Evolutionary conservation across 2,113 vertebrate genomes (phyloP).

Genomic region (Hymenochirus boettgeri): DNA sequence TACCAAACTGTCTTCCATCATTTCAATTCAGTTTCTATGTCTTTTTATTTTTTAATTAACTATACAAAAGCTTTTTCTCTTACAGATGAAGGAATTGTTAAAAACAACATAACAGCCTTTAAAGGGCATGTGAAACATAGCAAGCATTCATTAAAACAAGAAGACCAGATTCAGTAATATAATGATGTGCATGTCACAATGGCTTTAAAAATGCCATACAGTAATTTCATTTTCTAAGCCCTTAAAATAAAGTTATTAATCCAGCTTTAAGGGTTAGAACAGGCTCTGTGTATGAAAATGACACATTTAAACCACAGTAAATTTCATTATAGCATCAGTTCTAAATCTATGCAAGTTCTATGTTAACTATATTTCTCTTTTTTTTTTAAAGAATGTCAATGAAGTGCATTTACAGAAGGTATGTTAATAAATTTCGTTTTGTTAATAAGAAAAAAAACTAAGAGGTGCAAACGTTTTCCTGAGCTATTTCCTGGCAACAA

Average conservation of each 20-base stretch:
- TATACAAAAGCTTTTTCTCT: constrained; percentile 8
- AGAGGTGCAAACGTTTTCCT: too few species aligned
- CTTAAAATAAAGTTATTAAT: not conserved
- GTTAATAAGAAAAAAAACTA: too few species aligned
- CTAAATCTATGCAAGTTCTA: too few species aligned
- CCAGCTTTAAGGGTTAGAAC: not conserved
- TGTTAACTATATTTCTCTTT: too few species aligned
- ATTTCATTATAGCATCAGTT: too few species aligned
- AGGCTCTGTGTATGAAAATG: not conserved
- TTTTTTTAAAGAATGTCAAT: too few species aligned
- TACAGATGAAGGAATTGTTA: constrained; percentile 20
- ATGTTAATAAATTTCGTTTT: too few species aligned
- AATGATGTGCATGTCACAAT: constrained; percentile 18
- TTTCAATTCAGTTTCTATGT: not conserved
- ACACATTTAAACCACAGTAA: not conserved
- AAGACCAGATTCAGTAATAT: not conserved
- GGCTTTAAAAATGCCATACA: constrained; percentile 16
- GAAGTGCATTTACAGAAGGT: too few species aligned
- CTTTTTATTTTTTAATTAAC: constrained; percentile 29
- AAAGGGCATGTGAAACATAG: constrained; percentile 21
- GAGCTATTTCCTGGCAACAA: too few species aligned
- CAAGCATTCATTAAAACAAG: constrained; percentile 21
- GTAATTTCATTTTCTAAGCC: not conserved
- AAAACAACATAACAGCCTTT: constrained; percentile 10
- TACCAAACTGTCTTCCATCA: not conserved